Evolutionary conservation across 2,888 invertebrate species (phyloP).

Genomic region (Euzophera pinguis): DNA sequence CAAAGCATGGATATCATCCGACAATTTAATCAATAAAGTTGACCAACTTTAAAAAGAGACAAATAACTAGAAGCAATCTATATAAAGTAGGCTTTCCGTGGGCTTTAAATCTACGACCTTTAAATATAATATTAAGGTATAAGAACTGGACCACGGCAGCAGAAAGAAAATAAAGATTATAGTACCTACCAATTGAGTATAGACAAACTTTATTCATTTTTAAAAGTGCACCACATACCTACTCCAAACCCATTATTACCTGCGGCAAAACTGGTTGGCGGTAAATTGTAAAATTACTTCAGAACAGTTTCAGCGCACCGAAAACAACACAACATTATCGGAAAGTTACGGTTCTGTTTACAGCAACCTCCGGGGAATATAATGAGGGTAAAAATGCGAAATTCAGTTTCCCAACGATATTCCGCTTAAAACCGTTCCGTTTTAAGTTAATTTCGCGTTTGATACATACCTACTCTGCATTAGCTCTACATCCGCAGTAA

Average conservation of each 20-base stretch:
- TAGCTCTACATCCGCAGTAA: too few relatives aligned
- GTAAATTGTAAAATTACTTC: conserved; percentile 20
- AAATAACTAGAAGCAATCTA: too few relatives aligned
- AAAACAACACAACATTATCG: conserved; percentile 47
- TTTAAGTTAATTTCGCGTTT: conserved; percentile 12
- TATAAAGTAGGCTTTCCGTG: too few relatives aligned
- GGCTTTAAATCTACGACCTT: too few relatives aligned
- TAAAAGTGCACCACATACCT: background rate
- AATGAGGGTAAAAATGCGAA: conserved; percentile 31
- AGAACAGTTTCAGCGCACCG: conserved; percentile 22
- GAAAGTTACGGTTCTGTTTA: conserved; percentile 57
- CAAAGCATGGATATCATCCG: too few relatives aligned
- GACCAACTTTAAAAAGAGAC: too few relatives aligned
- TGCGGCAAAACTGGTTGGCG: background rate
- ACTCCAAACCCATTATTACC: background rate
- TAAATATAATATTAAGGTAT: too few relatives aligned
- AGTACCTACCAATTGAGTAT: too few relatives aligned
- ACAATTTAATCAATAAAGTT: too few relatives aligned
- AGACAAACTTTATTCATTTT: background rate
- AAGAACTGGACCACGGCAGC: too few relatives aligned
- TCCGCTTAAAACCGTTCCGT: conserved; percentile 16
- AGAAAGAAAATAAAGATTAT: too few relatives aligned
- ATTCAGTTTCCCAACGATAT: conserved; percentile 25
- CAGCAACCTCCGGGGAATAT: conserved; percentile 29
- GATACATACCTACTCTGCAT: too few relatives aligned